Evolutionary conservation across 2,888 invertebrate genomes (phyloP).

Genomic region (Hirtodrosophila confusa): DNA sequence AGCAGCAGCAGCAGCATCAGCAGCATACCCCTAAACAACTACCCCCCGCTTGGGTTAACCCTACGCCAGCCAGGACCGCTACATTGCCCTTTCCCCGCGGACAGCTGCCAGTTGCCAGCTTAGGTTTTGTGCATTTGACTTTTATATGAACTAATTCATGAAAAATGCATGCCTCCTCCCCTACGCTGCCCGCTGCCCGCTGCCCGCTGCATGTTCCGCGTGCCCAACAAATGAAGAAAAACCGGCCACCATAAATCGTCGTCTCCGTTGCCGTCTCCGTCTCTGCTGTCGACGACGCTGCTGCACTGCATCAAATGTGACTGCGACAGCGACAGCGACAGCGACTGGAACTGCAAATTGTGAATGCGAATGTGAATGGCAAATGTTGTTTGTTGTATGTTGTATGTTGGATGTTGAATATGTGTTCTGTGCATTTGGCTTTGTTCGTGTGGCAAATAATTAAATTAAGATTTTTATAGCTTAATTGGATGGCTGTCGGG

Average conservation of each 20-base stretch:
- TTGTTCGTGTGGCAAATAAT: slow-evolving; percentile 75
- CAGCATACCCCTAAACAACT: slow-evolving; percentile 4
- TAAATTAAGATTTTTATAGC: slow-evolving; percentile 78
- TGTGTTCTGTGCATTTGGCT: slow-evolving; percentile 36
- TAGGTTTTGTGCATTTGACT: slow-evolving; percentile 72
- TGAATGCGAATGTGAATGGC: slow-evolving; percentile 55
- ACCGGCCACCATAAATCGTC: slow-evolving; percentile 75
- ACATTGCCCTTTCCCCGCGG: not conserved
- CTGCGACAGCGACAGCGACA: slow-evolving; percentile 30
- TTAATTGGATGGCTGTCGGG: slow-evolving; percentile 73
- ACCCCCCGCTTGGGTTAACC: slow-evolving; percentile 21
- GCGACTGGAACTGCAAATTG: slow-evolving; percentile 25
- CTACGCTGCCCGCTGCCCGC: slow-evolving; percentile 19
- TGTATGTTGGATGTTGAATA: slow-evolving; percentile 21
- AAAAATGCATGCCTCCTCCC: slow-evolving; percentile 67
- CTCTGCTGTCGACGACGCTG: slow-evolving; percentile 40
- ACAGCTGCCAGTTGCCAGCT: slow-evolving; percentile 29
- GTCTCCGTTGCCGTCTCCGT: slow-evolving; percentile 26
- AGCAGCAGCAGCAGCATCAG: not conserved
- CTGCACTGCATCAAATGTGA: slow-evolving; percentile 50
- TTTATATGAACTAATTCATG: slow-evolving; percentile 79
- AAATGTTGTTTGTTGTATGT: slow-evolving; percentile 38
- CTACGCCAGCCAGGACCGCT: slow-evolving; percentile 14
- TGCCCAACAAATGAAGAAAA: slow-evolving; percentile 68
- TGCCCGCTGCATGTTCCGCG: slow-evolving; percentile 22